These are phyloP conservation scores for Bombus soroeensis DNA, from an alignment of 1,140 invertebrate genomes.

Conservation along the genomic window DNA sequence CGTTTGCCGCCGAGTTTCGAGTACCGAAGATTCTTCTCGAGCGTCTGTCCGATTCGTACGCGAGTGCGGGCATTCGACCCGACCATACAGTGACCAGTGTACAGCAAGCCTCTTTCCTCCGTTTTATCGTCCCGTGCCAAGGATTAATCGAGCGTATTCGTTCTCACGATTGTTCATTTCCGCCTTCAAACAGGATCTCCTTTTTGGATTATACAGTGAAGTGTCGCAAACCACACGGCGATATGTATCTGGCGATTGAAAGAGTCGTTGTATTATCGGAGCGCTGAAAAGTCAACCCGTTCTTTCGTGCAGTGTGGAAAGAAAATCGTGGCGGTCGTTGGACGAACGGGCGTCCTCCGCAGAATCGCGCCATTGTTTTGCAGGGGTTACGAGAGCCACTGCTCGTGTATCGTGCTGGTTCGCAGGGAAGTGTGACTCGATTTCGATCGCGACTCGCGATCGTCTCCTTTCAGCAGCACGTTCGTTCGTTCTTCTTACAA, in stretches of 20 bases:
- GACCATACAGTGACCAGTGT: conserved; percentile 3
- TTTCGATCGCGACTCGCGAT: neutral
- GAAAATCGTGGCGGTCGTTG: conserved; percentile 1
- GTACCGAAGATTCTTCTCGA: neutral
- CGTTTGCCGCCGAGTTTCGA: neutral
- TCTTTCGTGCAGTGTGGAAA: conserved; percentile 13
- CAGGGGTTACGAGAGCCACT: conserved; percentile 39
- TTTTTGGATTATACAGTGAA: conserved; percentile 38
- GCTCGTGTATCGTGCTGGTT: conserved; percentile 25
- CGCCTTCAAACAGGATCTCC: neutral
- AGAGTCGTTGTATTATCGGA: neutral
- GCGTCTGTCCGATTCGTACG: neutral
- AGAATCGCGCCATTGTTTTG: conserved; percentile 58
- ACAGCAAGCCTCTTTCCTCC: neutral
- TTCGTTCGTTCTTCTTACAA: neutral
- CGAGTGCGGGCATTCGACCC: neutral
- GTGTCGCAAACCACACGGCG: neutral
- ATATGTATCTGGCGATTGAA: neutral
- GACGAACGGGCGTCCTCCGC: conserved; percentile 20
- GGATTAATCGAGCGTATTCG: conserved; percentile 12
- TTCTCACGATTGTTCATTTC: neutral
- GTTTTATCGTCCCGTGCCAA: neutral
- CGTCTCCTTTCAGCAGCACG: neutral
- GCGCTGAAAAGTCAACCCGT: neutral
- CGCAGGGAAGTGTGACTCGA: conserved; percentile 3